These are phyloP conservation scores for Marmota flaviventris DNA, from an alignment of 2,113 vertebrate genomes.

Conservation along the genomic window DNA sequence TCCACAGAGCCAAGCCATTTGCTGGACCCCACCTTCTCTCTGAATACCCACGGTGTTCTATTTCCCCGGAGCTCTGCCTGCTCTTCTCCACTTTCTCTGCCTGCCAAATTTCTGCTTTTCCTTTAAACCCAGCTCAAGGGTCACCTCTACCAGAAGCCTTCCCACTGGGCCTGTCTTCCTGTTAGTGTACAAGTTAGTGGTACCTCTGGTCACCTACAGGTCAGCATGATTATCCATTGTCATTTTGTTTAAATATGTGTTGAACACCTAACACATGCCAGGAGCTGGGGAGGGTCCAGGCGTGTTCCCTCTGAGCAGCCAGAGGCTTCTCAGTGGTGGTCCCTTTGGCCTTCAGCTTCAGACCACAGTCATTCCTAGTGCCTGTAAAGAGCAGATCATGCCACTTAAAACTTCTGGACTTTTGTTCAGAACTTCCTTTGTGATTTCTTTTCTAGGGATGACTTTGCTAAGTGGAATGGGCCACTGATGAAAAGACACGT, in stretches of 20 bases:
- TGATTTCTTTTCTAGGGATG: background rate
- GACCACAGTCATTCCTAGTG: background rate
- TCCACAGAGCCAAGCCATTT: constrained; percentile 10
- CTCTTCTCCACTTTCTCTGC: background rate
- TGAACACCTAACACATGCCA: background rate
- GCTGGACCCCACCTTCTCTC: background rate
- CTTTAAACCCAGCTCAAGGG: background rate
- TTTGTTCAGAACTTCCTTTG: constrained; percentile 31
- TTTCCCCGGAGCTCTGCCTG: background rate
- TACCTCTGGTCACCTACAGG: background rate
- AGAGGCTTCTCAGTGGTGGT: background rate
- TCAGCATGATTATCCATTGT: background rate
- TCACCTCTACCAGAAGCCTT: background rate
- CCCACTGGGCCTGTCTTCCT: background rate
- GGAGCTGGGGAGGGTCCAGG: background rate
- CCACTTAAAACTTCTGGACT: background rate
- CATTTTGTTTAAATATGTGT: background rate
- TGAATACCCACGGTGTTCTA: background rate
- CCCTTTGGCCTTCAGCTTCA: background rate
- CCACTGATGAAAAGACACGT: background rate
- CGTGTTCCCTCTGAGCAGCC: background rate
- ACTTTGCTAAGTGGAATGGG: background rate
- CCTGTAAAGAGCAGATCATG: background rate
- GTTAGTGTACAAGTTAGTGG: background rate
- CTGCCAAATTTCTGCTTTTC: background rate